phyloP scores from a whole-genome alignment of 2,797 vertebrate species.

The Mastacembelus armatus region DNA sequence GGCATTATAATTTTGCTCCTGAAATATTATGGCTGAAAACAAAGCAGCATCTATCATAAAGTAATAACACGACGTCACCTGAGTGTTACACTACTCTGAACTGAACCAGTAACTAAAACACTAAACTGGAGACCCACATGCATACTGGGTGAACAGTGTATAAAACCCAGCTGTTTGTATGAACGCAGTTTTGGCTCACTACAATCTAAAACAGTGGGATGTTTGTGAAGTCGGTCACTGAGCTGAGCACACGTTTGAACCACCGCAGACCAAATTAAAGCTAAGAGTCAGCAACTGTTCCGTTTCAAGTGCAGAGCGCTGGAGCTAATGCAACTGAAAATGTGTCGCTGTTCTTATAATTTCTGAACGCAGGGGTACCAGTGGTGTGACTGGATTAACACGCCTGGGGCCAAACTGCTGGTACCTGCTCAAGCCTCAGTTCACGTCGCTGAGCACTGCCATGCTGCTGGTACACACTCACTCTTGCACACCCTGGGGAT shows the following conservation, averaged over 20 bases:
- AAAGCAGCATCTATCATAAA: background rate
- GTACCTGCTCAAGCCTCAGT: conserved; percentile 77
- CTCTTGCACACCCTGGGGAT: conserved; percentile 48
- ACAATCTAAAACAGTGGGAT: background rate
- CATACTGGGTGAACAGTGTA: background rate
- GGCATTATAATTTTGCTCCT: conserved; percentile 1
- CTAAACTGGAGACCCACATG: background rate
- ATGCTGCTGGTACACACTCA: conserved; percentile 46
- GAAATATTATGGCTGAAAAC: conserved; percentile 1
- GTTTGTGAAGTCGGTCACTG: background rate
- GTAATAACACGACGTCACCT: too few relatives aligned
- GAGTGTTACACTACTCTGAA: too few relatives aligned
- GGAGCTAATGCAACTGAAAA: conserved; percentile 14
- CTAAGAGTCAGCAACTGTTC: background rate
- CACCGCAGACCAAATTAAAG: background rate
- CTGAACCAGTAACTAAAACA: background rate
- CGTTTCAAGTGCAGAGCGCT: conserved; percentile 19
- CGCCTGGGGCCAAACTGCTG: conserved; percentile 58
- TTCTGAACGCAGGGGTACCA: conserved; percentile 23
- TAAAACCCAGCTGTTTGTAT: background rate
- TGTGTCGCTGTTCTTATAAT: conserved; percentile 4
- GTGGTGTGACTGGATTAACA: conserved; percentile 50
- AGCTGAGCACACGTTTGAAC: background rate
- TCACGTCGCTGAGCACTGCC: conserved; percentile 73
- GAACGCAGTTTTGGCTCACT: background rate